Evolutionary conservation across 30 jellyfish, hydroid and myxozoan species (phyloP).

Genomic region (Pseudorhiza aurosa): DNA sequence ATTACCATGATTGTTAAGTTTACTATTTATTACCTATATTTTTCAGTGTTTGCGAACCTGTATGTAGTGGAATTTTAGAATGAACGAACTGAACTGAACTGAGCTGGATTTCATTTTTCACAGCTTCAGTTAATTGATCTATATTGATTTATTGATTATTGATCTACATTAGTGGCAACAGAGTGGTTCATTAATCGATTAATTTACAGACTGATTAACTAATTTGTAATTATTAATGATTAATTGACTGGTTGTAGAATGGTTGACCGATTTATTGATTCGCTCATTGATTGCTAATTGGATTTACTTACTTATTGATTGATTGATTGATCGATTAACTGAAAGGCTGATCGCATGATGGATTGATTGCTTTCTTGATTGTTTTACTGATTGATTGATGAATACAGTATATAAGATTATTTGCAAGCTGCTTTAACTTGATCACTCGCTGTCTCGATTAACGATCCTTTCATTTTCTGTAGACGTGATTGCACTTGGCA

Average conservation of each 20-base stretch:
- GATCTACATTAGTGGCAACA: no score
- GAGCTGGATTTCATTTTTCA: no score
- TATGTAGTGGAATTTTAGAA: no score
- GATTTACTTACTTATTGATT: neutral
- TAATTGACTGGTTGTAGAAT: no score
- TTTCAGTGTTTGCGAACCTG: no score
- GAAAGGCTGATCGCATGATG: neutral
- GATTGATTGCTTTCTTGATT: neutral
- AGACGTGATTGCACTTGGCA: conserved; percentile 25
- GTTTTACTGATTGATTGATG: neutral
- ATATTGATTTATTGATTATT: neutral
- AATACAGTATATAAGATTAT: neutral
- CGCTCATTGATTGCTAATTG: neutral
- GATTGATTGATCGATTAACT: neutral
- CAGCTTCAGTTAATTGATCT: no score
- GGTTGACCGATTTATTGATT: neutral
- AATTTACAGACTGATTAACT: neutral
- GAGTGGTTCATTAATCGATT: neutral
- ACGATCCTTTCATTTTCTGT: neutral
- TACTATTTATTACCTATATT: no score
- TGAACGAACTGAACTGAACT: no score
- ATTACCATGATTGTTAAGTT: no score
- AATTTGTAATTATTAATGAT: no score
- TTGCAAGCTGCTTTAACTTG: neutral
- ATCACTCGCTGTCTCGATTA: no score